Percentiles rank a stretch among this genome's conserved stretches.
Conservation (phyloP, 2,888 invertebrate genomes). For the Pammene aurita region DNA sequence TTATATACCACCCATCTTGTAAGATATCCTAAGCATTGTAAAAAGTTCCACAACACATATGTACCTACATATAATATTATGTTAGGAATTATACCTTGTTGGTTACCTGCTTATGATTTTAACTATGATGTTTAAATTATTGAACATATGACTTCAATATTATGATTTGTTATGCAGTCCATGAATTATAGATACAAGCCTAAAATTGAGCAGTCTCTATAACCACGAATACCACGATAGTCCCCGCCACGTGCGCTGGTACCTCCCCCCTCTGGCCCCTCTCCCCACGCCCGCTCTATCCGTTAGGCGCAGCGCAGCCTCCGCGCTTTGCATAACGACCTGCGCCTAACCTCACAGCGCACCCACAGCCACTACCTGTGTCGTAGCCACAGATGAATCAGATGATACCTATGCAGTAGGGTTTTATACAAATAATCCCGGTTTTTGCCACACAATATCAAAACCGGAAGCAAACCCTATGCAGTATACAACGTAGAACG, state of each 20-base stretch:
- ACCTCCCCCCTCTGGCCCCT: conserved; percentile 19
- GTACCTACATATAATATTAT: too few relatives aligned
- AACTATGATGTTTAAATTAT: too few relatives aligned
- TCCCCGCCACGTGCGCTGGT: conserved; percentile 14
- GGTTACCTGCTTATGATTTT: too few relatives aligned
- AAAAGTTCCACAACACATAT: too few relatives aligned
- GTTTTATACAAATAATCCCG: too few relatives aligned
- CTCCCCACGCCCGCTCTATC: conserved; percentile 24
- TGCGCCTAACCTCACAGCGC: conserved; percentile 11
- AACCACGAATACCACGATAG: conserved; percentile 38
- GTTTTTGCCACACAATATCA: too few relatives aligned
- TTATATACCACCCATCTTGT: not conserved
- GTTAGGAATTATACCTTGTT: too few relatives aligned
- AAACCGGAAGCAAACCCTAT: too few relatives aligned
- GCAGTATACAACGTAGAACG: too few relatives aligned
- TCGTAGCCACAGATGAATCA: conserved; percentile 3
- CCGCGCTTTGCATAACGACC: conserved; percentile 42
- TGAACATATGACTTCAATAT: too few relatives aligned
- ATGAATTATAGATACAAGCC: not conserved
- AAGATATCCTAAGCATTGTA: not conserved
- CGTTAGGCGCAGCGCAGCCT: conserved; percentile 31
- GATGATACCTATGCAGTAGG: not conserved
- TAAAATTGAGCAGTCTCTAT: conserved; percentile 18
- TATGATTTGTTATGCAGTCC: too few relatives aligned
- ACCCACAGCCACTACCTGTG: conserved; percentile 11